phyloP scores from a whole-genome alignment of 2,888 invertebrate species.

The Cephus rjabovi region DNA sequence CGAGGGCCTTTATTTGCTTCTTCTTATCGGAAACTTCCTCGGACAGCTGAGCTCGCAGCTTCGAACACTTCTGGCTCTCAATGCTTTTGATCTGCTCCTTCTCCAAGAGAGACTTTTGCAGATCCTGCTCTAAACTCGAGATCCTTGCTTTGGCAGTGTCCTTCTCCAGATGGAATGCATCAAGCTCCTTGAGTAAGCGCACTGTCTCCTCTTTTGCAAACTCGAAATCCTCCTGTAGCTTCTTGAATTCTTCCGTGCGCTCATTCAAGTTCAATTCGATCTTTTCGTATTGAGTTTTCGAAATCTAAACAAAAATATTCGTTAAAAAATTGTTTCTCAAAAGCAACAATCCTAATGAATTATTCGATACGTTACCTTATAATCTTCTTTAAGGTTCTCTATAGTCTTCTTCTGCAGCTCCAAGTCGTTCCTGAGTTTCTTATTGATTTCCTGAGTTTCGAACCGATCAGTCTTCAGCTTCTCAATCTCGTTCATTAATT shows the following conservation, averaged over 20 bases:
- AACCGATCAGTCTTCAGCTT: constrained; percentile 38
- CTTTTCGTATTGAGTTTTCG: constrained; percentile 36
- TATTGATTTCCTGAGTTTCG: constrained; percentile 40
- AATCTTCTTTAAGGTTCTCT: constrained; percentile 45
- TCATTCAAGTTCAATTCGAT: constrained; percentile 39
- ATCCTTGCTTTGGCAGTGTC: constrained; percentile 46
- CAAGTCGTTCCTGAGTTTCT: constrained; percentile 44
- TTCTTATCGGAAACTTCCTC: constrained; percentile 48
- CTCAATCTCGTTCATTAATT: constrained; percentile 37
- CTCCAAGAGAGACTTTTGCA: constrained; percentile 37
- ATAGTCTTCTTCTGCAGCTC: constrained; percentile 43
- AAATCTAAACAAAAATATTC: constrained; percentile 33
- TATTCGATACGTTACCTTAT: constrained; percentile 38
- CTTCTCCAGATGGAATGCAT: constrained; percentile 46
- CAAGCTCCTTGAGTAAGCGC: constrained; percentile 46
- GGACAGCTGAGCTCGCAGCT: constrained; percentile 41
- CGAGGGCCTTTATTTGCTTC: constrained; percentile 45
- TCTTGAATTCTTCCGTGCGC: constrained; percentile 32
- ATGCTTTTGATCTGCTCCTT: constrained; percentile 38
- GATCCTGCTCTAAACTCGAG: constrained; percentile 46
- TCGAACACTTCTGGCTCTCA: constrained; percentile 40
- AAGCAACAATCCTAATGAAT: neutral
- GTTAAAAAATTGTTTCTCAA: neutral
- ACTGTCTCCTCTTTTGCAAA: constrained; percentile 42
- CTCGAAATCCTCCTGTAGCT: constrained; percentile 39